Evolutionary conservation across 2,797 vertebrate genomes (phyloP), one percentile per base, ranked within the genome.

Genomic region (Scarus forsteni): DNA sequence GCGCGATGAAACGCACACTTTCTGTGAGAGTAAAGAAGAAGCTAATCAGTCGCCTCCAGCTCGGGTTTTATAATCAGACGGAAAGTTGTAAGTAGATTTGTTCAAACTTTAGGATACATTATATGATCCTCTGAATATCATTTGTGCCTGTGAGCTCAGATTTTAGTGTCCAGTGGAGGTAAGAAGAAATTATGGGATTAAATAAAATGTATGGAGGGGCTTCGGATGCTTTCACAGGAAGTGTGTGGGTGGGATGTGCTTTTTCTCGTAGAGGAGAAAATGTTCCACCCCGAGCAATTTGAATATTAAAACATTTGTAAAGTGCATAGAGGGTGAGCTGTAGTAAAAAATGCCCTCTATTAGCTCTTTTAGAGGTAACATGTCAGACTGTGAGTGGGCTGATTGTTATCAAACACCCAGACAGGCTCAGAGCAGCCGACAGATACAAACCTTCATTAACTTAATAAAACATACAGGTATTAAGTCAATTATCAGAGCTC

Each of bases 71-170:
- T 63, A 80, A 85, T 82, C 56, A 63, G 65, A 67, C 70, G 39
- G 75, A 78, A 88, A 85, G 76, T 83, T 89, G 63, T 81, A 81
- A 82, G 76, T 78, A 69, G 80, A 88, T 88, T 89, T 85, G 78
- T 79, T 83, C 69, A 83, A 88, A 88, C 70, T 86, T 88, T 69
- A 63, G 75, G 54, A 87, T 84, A 45, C 72, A 80, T 86, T 70
- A 79, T 77, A 71, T 70, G 70, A 84, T 77, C 65, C 63, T 55
- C 57, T 43, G 40, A 16, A 34, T 69, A 65, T 71, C 63, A 65
- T 77, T 53, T 83, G 57, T 76, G 68, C 75, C 78, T 83, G 62
- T 57, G 43, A 86, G 80, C 77, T 75, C 34, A 50, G 78, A 85
- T 81, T 86, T 76, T 78, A 85, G 70, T 77, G 82, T 80, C 76